Percentiles rank a stretch among this genome's conserved stretches.
These are phyloP conservation scores for Strigamia crassipes DNA, from an alignment of 2,888 invertebrate genomes.

Conservation along the genomic window DNA sequence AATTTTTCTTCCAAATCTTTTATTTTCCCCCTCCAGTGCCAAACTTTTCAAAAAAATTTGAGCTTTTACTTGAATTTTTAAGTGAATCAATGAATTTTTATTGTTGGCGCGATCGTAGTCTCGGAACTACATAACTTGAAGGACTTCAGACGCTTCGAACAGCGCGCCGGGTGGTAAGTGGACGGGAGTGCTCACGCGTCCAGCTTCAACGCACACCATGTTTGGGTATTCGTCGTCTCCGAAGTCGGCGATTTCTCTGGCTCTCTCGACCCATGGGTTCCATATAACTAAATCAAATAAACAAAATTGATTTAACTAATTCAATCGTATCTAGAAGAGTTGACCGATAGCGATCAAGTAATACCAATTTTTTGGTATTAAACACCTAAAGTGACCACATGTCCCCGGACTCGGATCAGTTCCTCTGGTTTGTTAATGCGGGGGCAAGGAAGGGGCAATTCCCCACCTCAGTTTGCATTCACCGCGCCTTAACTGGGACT, in stretches of 20 bases:
- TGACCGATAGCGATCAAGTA: no score
- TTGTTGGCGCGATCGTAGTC: background rate
- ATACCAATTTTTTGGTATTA: no score
- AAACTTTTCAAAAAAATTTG: background rate
- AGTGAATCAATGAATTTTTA: background rate
- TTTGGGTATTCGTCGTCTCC: conserved; percentile 96
- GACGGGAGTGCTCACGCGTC: conserved; percentile 84
- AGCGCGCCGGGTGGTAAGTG: conserved; percentile 86
- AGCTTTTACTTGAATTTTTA: background rate
- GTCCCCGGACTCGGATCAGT: no score
- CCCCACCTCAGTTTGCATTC: no score
- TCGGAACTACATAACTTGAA: conserved; percentile 68
- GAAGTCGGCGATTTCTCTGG: conserved; percentile 89
- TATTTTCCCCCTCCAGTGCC: background rate
- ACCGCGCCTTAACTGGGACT: no score
- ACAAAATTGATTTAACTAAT: no score
- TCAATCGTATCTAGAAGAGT: no score
- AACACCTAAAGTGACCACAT: no score
- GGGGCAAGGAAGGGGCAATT: no score
- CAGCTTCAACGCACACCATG: conserved; percentile 96
- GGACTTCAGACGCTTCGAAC: conserved; percentile 87
- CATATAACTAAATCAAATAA: conserved; percentile 72
- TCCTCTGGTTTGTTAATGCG: no score
- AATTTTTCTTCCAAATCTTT: background rate
- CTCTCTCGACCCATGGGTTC: conserved; percentile 96